These are phyloP conservation scores for Delphinapterus leucas DNA, from an alignment of 2,113 vertebrate species.

Conservation along the genomic window DNA sequence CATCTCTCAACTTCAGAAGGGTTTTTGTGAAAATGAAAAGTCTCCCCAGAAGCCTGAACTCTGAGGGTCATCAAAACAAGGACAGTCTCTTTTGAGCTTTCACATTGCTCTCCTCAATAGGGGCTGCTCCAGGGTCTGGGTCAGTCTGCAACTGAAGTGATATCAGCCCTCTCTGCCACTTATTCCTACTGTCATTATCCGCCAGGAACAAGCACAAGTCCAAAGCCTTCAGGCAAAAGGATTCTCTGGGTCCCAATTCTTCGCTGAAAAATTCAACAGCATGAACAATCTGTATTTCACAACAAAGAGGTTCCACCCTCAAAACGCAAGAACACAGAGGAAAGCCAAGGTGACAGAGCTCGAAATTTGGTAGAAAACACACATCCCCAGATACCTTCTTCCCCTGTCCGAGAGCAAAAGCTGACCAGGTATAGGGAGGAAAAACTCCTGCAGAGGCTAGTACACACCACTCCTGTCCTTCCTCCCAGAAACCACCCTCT, in stretches of 20 bases:
- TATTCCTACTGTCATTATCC: neutral
- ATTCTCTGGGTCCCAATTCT: neutral
- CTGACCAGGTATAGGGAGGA: neutral
- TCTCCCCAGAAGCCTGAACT: neutral
- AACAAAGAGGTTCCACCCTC: neutral
- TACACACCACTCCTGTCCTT: neutral
- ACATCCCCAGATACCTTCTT: neutral
- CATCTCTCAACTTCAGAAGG: neutral
- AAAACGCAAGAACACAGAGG: neutral
- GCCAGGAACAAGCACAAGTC: neutral
- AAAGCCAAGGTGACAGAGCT: neutral
- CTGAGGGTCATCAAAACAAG: neutral
- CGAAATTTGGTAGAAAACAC: slow-evolving; percentile 11
- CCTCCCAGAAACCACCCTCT: neutral
- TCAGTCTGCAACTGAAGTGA: neutral
- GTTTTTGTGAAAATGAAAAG: slow-evolving; percentile 19
- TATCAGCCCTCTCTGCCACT: neutral
- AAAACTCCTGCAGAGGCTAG: neutral
- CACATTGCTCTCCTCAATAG: neutral
- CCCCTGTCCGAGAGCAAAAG: neutral
- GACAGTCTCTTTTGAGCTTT: neutral
- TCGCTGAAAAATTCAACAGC: slow-evolving; percentile 3
- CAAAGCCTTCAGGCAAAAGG: neutral
- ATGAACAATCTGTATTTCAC: neutral
- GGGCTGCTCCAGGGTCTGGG: neutral